Conservation (phyloP, 1,140 invertebrate genomes). For the Conus ventricosus region DNA sequence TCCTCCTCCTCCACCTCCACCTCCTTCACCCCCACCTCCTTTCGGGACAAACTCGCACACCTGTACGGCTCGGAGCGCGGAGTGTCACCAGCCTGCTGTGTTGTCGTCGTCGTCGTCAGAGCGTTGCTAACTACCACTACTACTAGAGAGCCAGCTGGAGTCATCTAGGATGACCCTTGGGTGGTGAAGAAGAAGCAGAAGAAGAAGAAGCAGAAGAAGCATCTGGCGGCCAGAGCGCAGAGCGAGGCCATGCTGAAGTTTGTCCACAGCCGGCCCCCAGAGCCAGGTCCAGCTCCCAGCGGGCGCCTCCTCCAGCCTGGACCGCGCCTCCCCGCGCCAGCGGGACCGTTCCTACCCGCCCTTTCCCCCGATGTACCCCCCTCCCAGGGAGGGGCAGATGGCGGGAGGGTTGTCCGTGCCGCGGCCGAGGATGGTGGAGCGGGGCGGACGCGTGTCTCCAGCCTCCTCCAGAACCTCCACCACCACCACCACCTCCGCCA, state of each 20-base stretch:
- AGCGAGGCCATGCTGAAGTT: constrained; percentile 42
- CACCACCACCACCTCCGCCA: background rate
- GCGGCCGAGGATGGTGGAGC: background rate
- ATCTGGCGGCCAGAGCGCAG: background rate
- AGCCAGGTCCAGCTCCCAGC: constrained; percentile 22
- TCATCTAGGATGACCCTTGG: too few species aligned
- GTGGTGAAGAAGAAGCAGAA: too few species aligned
- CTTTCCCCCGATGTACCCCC: background rate
- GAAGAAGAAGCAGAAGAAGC: too few species aligned
- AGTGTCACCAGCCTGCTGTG: background rate
- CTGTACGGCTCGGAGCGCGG: background rate
- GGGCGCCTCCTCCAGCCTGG: background rate
- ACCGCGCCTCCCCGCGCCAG: background rate
- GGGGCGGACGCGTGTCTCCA: background rate
- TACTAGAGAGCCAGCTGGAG: too few species aligned
- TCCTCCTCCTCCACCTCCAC: background rate
- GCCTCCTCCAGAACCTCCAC: background rate
- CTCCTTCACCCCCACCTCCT: background rate
- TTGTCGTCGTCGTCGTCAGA: background rate
- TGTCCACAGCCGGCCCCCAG: constrained; percentile 35
- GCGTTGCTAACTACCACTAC: too few species aligned
- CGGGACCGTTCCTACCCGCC: background rate
- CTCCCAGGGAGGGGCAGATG: background rate
- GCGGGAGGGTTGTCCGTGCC: background rate
- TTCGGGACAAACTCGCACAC: background rate